phyloP scores from a whole-genome alignment of 2,797 vertebrate species.

The Rhinogobio ventralis region DNA sequence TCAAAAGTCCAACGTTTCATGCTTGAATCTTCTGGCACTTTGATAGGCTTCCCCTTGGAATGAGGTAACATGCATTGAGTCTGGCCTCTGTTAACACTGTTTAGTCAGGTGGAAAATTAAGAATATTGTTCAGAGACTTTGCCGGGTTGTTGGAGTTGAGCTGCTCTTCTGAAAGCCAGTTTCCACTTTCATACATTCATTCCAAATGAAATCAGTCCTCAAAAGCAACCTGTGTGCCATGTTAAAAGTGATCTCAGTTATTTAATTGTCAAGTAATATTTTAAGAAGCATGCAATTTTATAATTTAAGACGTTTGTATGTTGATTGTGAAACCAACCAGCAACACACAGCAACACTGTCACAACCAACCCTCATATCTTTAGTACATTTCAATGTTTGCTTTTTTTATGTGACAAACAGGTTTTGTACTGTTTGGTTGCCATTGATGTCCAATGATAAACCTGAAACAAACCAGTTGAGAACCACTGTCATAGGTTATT shows the following conservation, averaged over 20 bases:
- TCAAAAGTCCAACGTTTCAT: slow-evolving; percentile 12
- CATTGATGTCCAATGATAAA: neutral
- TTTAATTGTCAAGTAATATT: neutral
- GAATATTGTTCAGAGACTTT: slow-evolving; percentile 62
- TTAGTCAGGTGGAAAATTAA: slow-evolving; percentile 77
- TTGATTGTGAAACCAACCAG: neutral
- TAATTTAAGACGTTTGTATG: neutral
- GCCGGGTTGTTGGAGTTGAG: neutral
- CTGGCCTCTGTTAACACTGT: slow-evolving; percentile 70
- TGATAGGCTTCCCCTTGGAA: slow-evolving; percentile 58
- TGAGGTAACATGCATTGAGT: slow-evolving; percentile 65
- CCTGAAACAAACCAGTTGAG: neutral
- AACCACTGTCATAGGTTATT: neutral
- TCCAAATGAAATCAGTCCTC: neutral
- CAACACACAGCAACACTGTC: neutral
- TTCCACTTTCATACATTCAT: neutral
- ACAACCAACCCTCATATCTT: neutral
- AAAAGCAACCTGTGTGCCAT: neutral
- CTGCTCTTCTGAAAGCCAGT: neutral
- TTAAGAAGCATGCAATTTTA: neutral
- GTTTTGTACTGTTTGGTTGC: neutral
- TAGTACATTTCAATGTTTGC: neutral
- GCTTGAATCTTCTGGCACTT: slow-evolving; percentile 14
- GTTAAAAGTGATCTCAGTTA: neutral
- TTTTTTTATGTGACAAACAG: neutral